phyloP scores from a whole-genome alignment of 2,888 invertebrate species.

The Hedya salicella region DNA sequence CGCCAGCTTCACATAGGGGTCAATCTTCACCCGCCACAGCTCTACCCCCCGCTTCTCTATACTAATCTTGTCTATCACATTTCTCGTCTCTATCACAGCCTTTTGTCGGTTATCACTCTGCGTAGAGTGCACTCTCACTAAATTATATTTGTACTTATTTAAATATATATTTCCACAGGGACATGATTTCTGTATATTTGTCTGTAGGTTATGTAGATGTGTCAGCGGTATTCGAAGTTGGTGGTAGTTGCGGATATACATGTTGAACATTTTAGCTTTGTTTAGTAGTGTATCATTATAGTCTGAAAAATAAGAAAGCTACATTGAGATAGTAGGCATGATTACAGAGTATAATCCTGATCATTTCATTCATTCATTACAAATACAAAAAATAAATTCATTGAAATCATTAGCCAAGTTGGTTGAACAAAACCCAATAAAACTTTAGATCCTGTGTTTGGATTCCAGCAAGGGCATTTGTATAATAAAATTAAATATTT shows the following conservation, averaged over 20 bases:
- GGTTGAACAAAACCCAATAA: too few relatives aligned
- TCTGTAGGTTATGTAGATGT: constrained; percentile 27
- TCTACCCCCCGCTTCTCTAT: constrained; percentile 55
- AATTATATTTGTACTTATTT: constrained; percentile 49
- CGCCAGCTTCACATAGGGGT: constrained; percentile 91
- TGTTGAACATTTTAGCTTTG: constrained; percentile 16
- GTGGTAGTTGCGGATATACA: constrained; percentile 20
- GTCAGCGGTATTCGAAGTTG: constrained; percentile 12
- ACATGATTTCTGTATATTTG: constrained; percentile 38
- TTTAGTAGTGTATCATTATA: constrained; percentile 5
- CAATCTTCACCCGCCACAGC: constrained; percentile 62
- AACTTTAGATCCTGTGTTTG: too few relatives aligned
- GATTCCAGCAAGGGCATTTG: too few relatives aligned
- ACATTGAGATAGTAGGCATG: too few relatives aligned
- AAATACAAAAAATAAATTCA: too few relatives aligned
- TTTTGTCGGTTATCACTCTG: constrained; percentile 78
- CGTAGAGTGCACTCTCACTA: constrained; percentile 66
- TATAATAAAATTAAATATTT: too few relatives aligned
- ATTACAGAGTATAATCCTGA: too few relatives aligned
- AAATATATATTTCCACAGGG: constrained; percentile 55
- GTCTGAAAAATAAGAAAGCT: constrained; percentile 13
- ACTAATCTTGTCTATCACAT: constrained; percentile 66
- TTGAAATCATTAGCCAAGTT: too few relatives aligned
- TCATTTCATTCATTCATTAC: too few relatives aligned
- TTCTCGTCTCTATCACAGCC: constrained; percentile 72